Evolutionary conservation across 2,797 vertebrate genomes (phyloP).

Genomic region (Sphenodon punctatus): DNA sequence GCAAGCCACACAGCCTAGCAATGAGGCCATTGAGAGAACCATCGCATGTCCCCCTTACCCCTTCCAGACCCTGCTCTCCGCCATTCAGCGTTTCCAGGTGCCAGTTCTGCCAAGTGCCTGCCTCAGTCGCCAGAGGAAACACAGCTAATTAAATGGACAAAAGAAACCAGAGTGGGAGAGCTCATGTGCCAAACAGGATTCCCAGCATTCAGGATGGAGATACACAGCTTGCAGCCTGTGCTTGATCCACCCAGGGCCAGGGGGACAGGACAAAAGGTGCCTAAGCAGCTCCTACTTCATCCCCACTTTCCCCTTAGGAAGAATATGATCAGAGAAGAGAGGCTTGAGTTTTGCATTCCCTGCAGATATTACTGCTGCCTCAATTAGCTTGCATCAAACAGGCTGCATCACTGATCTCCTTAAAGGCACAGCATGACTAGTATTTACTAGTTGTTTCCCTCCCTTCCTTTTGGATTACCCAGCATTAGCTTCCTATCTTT

Average conservation of each 20-base stretch:
- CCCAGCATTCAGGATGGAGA: background rate
- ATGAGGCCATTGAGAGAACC: slow-evolving; percentile 43
- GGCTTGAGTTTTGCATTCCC: background rate
- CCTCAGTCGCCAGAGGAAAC: slow-evolving; percentile 47
- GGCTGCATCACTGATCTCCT: slow-evolving; percentile 4
- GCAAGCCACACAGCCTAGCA: background rate
- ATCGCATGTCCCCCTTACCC: slow-evolving; percentile 15
- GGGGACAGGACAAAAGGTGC: rapidly evolving
- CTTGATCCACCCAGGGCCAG: background rate
- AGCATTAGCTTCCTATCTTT: slow-evolving; percentile 42
- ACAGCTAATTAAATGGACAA: slow-evolving; percentile 30
- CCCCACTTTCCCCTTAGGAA: background rate
- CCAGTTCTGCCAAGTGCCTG: slow-evolving; percentile 43
- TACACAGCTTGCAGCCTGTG: rapidly evolving
- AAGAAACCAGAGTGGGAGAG: background rate
- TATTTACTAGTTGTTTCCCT: background rate
- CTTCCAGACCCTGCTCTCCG: slow-evolving; percentile 50
- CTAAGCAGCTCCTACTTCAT: background rate
- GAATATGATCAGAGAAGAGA: background rate
- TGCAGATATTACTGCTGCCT: slow-evolving; percentile 1
- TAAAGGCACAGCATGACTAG: slow-evolving; percentile 25
- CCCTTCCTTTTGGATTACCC: background rate
- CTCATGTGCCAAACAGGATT: slow-evolving; percentile 3
- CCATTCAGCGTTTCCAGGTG: slow-evolving; percentile 48
- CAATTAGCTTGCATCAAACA: background rate